Evolutionary conservation across 2,797 vertebrate genomes (phyloP).

Genomic region (Sphaeramia orbicularis): DNA sequence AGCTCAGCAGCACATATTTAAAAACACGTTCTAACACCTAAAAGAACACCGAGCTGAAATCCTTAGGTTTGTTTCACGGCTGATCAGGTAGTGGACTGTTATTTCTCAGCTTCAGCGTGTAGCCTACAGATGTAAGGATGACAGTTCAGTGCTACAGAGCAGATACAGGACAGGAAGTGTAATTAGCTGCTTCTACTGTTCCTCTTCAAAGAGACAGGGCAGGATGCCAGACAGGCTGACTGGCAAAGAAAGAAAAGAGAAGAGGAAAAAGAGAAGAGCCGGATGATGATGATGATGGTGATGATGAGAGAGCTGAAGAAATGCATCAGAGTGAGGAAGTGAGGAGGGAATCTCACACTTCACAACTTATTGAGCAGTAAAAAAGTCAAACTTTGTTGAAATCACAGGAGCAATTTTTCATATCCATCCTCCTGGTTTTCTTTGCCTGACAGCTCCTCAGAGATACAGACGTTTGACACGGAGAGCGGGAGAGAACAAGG

Average conservation of each 20-base stretch:
- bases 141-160: constrained; percentile 76
- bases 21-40: constrained; percentile 14
- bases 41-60: not conserved
- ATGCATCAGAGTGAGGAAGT: constrained; percentile 17
- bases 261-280: not conserved
- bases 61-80: not conserved
- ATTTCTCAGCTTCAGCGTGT: constrained; percentile 36
- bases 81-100: constrained; percentile 37
- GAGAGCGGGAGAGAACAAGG: constrained; percentile 32
- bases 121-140: constrained; percentile 68
- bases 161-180: constrained; percentile 81
- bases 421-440: constrained; percentile 45
- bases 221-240: constrained; percentile 69
- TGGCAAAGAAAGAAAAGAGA: constrained; percentile 20
- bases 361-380: constrained; percentile 37
- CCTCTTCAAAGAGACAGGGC: constrained; percentile 75
- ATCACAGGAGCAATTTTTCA: constrained; percentile 55
- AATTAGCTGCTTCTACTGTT: constrained; percentile 81
- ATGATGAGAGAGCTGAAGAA: constrained; percentile 23
- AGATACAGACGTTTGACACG: constrained; percentile 51
- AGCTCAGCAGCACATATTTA: constrained; percentile 1
- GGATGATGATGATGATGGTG: not conserved
- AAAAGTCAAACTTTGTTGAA: constrained; percentile 57
- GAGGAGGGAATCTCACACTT: constrained; percentile 50
- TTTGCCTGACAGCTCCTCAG: constrained; percentile 53